Percentiles rank a stretch among this genome's conserved stretches.
Conservation (phyloP, 2,113 vertebrate genomes). For the Platichthys stellatus region DNA sequence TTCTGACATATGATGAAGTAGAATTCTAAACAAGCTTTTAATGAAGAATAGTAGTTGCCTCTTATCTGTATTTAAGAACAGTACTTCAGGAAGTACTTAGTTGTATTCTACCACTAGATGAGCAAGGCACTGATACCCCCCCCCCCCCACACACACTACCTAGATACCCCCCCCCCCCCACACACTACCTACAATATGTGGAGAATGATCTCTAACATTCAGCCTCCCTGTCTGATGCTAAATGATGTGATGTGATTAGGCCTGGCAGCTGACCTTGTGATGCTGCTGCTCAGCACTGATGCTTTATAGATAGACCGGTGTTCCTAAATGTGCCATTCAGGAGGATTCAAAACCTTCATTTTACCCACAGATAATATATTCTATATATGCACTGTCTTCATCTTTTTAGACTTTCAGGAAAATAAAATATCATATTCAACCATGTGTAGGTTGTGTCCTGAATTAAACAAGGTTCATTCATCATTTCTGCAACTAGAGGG, state of each 20-base stretch:
- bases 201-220: conserved; percentile 28
- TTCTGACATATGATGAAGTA: too few relatives aligned
- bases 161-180: not conserved
- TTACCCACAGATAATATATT: not conserved
- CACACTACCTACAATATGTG: conserved; percentile 2
- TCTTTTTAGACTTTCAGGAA: too few relatives aligned
- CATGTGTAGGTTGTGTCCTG: not conserved
- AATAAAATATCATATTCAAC: too few relatives aligned
- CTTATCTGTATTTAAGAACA: not conserved
- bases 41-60: too few relatives aligned
- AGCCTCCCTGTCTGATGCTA: not conserved
- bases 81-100: not conserved
- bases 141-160: too few relatives aligned
- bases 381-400: too few relatives aligned
- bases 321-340: not conserved
- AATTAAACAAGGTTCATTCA: not conserved
- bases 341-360: not conserved
- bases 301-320: conserved; percentile 3
- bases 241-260: conserved; percentile 50
- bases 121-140: not conserved
- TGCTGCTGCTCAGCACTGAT: conserved; percentile 10
- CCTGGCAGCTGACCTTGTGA: conserved; percentile 35
- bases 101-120: not conserved
- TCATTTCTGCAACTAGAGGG: too few relatives aligned
- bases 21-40: too few relatives aligned